Percentiles rank a stretch among this genome's conserved stretches.
Evolutionary conservation across 2,113 vertebrate species (phyloP).

Genomic region (Benthochromis sp.): DNA sequence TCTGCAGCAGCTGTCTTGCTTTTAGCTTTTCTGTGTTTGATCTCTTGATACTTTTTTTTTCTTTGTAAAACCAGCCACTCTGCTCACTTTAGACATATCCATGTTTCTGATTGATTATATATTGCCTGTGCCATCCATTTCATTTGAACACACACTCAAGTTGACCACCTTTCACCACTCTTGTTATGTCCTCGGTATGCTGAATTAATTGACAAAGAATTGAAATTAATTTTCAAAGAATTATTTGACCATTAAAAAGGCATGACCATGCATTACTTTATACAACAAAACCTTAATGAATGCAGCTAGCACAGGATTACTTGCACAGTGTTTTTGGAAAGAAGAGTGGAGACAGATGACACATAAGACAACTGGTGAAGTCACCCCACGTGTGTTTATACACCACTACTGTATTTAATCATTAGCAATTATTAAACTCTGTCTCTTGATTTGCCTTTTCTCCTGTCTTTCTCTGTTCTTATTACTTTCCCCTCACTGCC

Average conservation of each 20-base stretch:
- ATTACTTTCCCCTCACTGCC: not conserved
- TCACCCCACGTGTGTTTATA: not conserved
- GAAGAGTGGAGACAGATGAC: not conserved
- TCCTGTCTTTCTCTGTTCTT: not conserved
- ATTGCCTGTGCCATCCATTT: not conserved
- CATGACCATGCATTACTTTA: not conserved
- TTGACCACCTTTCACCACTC: not conserved
- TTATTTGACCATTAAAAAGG: slow-evolving; percentile 1
- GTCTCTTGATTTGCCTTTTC: not conserved
- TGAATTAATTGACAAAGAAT: not conserved
- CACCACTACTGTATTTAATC: not conserved
- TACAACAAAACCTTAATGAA: not conserved
- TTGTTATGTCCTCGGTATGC: not conserved
- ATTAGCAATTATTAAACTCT: not conserved
- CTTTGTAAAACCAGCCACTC: not conserved
- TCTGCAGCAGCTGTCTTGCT: not conserved
- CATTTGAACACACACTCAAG: not conserved
- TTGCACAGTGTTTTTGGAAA: not conserved
- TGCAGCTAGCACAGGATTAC: not conserved
- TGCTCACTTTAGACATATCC: not conserved
- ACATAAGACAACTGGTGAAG: not conserved
- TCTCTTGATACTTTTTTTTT: not conserved
- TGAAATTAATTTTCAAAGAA: slow-evolving; percentile 9
- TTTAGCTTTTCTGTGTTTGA: not conserved
- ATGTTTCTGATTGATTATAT: not conserved